Conservation (phyloP, 2,797 vertebrate genomes). For the Mustela erminea region DNA sequence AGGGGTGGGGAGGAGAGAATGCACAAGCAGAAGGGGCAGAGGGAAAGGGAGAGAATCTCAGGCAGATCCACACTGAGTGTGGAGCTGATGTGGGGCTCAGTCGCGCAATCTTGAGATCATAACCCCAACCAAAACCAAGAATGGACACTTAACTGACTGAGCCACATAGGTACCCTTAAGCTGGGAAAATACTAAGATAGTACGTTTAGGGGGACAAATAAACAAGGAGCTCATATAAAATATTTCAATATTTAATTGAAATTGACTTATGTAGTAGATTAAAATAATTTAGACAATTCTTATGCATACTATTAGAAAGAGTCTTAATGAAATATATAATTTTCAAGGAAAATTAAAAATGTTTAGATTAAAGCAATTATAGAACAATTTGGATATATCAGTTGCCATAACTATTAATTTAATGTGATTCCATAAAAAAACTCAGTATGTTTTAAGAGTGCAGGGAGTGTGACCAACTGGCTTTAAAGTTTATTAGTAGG, state of each 20-base stretch:
- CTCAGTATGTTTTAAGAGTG: neutral
- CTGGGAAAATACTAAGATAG: neutral
- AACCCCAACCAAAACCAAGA: neutral
- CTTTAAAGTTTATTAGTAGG: constrained; percentile 18
- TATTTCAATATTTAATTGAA: neutral
- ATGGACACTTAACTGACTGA: neutral
- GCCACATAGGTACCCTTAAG: neutral
- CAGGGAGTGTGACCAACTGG: neutral
- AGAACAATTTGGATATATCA: neutral
- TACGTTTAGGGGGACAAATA: neutral
- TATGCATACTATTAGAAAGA: neutral
- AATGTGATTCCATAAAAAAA: neutral
- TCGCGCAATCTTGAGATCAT: neutral
- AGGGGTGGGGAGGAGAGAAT: neutral
- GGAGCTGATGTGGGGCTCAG: neutral
- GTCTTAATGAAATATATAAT: neutral
- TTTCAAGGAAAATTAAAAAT: neutral
- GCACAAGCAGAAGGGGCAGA: neutral
- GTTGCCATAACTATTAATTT: neutral
- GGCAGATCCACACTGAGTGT: rapidly evolving
- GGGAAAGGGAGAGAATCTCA: neutral
- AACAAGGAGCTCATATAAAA: neutral
- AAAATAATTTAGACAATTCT: neutral
- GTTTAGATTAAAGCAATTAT: neutral
- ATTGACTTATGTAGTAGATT: neutral